Conservation (phyloP, 2,888 invertebrate species). For the Protophormia terraenovae region DNA sequence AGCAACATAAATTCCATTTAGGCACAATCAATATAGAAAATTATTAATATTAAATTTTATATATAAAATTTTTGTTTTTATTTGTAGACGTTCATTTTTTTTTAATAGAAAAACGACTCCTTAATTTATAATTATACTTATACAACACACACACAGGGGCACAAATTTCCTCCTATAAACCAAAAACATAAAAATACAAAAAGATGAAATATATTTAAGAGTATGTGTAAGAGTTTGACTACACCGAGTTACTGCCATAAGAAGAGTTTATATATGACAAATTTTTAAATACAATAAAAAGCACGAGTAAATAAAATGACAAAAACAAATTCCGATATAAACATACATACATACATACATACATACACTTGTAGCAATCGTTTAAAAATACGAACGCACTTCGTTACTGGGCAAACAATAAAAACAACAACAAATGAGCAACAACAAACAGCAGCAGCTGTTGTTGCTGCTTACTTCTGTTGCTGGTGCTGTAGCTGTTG, state of each 20-base stretch:
- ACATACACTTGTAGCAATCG: background rate
- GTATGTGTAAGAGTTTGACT: background rate
- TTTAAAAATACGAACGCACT: constrained; percentile 43
- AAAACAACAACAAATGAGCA: too few species aligned
- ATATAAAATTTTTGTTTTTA: background rate
- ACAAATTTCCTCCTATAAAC: too few species aligned
- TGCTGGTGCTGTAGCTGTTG: constrained; percentile 28
- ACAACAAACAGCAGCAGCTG: constrained; percentile 9
- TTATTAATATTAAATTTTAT: background rate
- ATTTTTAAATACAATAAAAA: background rate
- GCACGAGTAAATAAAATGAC: background rate
- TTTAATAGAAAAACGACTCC: background rate
- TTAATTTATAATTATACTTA: constrained; percentile 10
- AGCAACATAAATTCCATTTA: background rate
- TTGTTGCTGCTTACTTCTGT: constrained; percentile 2
- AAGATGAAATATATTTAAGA: too few species aligned
- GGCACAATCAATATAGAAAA: background rate
- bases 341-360: background rate
- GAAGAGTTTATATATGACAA: background rate
- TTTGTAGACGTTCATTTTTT: background rate
- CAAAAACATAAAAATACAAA: too few species aligned
- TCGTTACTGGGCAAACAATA: constrained; percentile 45
- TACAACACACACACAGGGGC: background rate
- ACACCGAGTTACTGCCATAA: background rate
- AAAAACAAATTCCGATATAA: background rate